phyloP scores from a whole-genome alignment of 2,888 invertebrate genomes.

The Monoplex corrugatus region DNA sequence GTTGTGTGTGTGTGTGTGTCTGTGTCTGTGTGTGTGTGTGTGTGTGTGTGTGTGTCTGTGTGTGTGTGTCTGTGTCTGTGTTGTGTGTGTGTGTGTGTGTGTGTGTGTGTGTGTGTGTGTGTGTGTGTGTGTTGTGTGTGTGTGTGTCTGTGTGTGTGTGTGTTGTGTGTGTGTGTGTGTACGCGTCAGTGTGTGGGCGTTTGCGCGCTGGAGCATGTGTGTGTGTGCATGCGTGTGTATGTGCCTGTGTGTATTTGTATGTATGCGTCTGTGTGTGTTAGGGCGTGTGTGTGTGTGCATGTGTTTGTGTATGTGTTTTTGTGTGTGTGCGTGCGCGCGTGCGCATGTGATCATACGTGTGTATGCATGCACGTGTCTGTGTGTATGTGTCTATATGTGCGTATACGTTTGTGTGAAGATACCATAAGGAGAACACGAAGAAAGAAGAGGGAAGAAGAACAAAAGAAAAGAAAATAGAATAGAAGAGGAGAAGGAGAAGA shows the following conservation, averaged over 20 bases:
- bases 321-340: conserved; percentile 7
- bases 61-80: neutral
- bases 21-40: neutral
- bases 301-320: too few relatives aligned
- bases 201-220: too few relatives aligned
- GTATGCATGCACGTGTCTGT: neutral
- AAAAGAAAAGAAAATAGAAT: too few relatives aligned
- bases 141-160: too few relatives aligned
- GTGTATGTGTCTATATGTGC: neutral
- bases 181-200: too few relatives aligned
- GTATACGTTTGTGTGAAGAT: neutral
- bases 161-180: too few relatives aligned
- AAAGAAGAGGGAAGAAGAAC: neutral
- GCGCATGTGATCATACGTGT: neutral
- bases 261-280: too few relatives aligned
- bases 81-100: neutral
- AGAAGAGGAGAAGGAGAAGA: neutral
- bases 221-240: too few relatives aligned
- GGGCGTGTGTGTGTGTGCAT: too few relatives aligned
- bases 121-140: neutral
- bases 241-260: neutral
- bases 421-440: neutral
- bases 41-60: neutral
- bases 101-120: neutral
- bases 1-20: neutral